Evolutionary conservation across 2,113 vertebrate species (phyloP).

Genomic region (Bujurquina vittata): DNA sequence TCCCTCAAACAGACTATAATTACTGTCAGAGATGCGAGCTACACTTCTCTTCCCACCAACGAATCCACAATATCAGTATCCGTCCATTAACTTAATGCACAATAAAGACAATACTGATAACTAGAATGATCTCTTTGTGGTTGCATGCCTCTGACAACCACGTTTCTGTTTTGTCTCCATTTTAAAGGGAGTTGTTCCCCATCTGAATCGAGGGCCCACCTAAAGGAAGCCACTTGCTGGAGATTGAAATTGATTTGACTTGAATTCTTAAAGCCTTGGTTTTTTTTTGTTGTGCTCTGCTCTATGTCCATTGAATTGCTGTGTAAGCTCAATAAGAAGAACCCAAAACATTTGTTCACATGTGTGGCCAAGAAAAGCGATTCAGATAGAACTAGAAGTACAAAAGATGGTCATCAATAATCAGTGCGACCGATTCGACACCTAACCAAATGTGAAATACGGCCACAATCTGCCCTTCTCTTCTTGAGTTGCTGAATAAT

Average conservation of each 20-base stretch:
- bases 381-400: background rate
- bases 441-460: background rate
- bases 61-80: background rate
- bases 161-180: background rate
- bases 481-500: background rate
- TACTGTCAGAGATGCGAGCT: background rate
- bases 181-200: background rate
- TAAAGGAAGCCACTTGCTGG: background rate
- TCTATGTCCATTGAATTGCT: background rate
- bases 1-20: background rate
- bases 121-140: background rate
- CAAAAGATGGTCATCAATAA: background rate
- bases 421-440: background rate
- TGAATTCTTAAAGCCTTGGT: background rate
- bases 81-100: background rate
- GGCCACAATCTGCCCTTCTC: background rate
- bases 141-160: background rate
- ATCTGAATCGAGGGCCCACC: background rate
- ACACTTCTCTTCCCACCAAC: background rate
- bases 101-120: background rate
- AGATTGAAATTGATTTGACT: background rate
- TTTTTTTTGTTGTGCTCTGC: background rate
- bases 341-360: background rate
- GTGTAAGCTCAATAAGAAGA: background rate
- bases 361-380: background rate